These are phyloP conservation scores for Bryconaethiops microstoma DNA, from an alignment of 2,797 vertebrate species.

Conservation along the genomic window DNA sequence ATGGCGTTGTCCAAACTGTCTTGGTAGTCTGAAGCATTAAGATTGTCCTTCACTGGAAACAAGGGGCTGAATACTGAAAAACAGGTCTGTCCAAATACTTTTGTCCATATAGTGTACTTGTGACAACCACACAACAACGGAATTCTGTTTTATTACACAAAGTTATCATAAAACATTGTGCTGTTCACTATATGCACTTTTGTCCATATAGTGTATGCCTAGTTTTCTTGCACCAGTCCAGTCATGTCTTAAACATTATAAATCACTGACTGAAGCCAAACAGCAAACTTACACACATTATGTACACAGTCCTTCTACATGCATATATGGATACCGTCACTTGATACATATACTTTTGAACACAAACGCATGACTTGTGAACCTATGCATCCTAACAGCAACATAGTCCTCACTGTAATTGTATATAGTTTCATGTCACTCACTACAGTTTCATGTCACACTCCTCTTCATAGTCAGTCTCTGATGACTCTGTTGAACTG, in stretches of 20 bases:
- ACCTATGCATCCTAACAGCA: background rate
- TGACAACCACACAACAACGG: too few species aligned
- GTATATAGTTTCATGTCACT: too few species aligned
- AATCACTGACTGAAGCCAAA: background rate
- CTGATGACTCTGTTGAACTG: conserved; percentile 90
- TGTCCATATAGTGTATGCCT: too few species aligned
- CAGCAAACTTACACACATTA: background rate
- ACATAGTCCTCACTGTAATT: background rate
- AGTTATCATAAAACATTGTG: too few species aligned
- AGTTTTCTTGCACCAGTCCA: background rate
- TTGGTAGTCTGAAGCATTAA: too few species aligned
- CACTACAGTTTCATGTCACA: background rate
- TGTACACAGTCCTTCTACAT: background rate
- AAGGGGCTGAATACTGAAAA: too few species aligned
- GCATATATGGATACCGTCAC: background rate
- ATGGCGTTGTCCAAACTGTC: too few species aligned
- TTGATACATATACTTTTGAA: background rate
- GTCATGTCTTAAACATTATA: background rate
- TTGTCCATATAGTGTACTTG: too few species aligned
- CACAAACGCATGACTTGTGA: background rate
- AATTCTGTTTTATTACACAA: too few species aligned
- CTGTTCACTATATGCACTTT: too few species aligned
- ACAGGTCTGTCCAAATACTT: too few species aligned
- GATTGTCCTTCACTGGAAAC: too few species aligned
- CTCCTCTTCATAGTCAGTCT: conserved; percentile 62